Conservation (phyloP, 2,888 invertebrate genomes). For the Acronicta alni region DNA sequence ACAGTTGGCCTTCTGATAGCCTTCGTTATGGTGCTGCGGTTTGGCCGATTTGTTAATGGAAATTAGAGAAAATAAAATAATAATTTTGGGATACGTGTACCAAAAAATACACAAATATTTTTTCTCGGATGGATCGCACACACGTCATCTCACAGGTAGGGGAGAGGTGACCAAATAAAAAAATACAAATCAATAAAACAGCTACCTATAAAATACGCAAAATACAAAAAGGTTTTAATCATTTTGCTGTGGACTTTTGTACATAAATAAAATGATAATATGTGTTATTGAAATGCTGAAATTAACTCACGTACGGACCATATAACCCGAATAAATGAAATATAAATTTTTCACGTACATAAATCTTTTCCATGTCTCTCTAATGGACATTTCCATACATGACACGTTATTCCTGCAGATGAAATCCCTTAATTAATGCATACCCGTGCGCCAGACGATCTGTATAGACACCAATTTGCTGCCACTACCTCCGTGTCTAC, state of each 20-base stretch:
- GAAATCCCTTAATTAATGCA: conserved; percentile 43
- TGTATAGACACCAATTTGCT: conserved; percentile 41
- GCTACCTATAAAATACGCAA: no score
- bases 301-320: no score
- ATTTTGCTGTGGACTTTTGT: no score
- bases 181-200: no score
- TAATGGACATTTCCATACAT: conserved; percentile 16
- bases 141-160: no score
- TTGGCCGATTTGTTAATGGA: conserved; percentile 11
- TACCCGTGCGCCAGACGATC: conserved; percentile 24
- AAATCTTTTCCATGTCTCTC: neutral
- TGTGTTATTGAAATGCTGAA: no score
- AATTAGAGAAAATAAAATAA: conserved; percentile 2
- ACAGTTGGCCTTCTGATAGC: conserved; percentile 9
- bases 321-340: neutral
- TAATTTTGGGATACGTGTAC: no score
- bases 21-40: conserved; percentile 5
- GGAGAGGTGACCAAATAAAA: no score
- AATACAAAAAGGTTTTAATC: no score
- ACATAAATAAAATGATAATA: no score
- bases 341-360: conserved; percentile 1
- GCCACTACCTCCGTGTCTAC: conserved; percentile 38
- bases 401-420: conserved; percentile 7
- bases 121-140: no score
- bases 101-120: no score